Percentiles rank a stretch among this genome's conserved stretches.
Evolutionary conservation across 2,888 invertebrate genomes (phyloP).

Genomic region (Bhutanitis thaidina): DNA sequence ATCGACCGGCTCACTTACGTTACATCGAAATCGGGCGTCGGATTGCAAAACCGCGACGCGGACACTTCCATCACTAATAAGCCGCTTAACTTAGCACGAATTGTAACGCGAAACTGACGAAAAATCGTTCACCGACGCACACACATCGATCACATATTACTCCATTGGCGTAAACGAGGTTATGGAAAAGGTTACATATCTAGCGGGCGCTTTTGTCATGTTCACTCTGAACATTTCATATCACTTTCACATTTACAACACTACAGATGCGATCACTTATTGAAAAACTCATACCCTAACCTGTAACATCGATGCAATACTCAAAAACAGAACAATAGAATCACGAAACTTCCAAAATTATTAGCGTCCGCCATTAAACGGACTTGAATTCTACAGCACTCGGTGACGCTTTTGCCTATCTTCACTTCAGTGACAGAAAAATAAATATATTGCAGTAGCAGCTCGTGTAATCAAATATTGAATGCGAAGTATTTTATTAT

Average conservation of each 20-base stretch:
- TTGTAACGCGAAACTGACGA: constrained; percentile 75
- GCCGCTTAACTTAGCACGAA: constrained; percentile 64
- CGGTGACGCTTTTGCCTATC: constrained; percentile 76
- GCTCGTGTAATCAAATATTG: constrained; percentile 23
- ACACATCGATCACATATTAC: constrained; percentile 87
- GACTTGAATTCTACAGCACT: constrained; percentile 74
- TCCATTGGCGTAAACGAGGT: constrained; percentile 88
- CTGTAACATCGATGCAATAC: constrained; percentile 50
- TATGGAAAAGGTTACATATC: constrained; percentile 87
- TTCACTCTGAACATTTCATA: constrained; percentile 72
- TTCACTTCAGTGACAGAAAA: constrained; percentile 72
- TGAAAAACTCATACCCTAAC: constrained; percentile 62
- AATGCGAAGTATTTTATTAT: constrained; percentile 16
- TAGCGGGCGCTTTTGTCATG: constrained; percentile 79
- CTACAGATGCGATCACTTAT: constrained; percentile 56
- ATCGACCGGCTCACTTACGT: constrained; percentile 79
- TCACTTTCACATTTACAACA: constrained; percentile 68
- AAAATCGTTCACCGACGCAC: constrained; percentile 84
- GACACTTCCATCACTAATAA: constrained; percentile 78
- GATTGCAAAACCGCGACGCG: constrained; percentile 77
- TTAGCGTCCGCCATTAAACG: constrained; percentile 79
- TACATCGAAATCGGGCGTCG: constrained; percentile 79
- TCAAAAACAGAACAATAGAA: constrained; percentile 75
- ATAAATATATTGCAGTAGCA: constrained; percentile 40
- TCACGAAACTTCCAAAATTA: constrained; percentile 79